Percentiles rank a stretch among this genome's conserved stretches.
These are phyloP conservation scores for Pasiphila rectangulata DNA, from an alignment of 2,888 invertebrate genomes.

Conservation along the genomic window DNA sequence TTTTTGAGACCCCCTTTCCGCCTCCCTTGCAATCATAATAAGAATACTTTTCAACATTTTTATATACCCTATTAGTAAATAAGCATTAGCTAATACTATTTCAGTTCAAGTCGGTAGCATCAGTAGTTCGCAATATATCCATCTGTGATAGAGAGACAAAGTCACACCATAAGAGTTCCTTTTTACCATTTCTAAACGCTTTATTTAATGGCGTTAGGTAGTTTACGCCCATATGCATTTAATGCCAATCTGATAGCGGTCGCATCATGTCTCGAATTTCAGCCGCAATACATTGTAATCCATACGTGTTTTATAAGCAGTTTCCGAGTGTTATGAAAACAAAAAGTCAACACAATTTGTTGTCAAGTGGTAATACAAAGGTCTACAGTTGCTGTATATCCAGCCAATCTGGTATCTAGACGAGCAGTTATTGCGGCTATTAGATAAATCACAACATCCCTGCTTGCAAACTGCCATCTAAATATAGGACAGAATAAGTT, in stretches of 20 bases:
- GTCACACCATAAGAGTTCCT: too few relatives aligned
- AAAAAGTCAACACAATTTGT: slow-evolving; percentile 16
- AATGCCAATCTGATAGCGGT: slow-evolving; percentile 45
- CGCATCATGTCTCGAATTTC: slow-evolving; percentile 46
- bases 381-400: neutral
- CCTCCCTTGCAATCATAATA: too few relatives aligned
- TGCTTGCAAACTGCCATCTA: slow-evolving; percentile 49
- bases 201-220: slow-evolving; percentile 31
- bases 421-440: slow-evolving; percentile 33
- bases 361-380: neutral
- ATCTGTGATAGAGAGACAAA: too few relatives aligned
- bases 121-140: too few relatives aligned
- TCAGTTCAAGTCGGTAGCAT: too few relatives aligned
- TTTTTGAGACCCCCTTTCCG: too few relatives aligned
- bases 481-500: slow-evolving; percentile 56
- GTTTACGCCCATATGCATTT: slow-evolving; percentile 39
- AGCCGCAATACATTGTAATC: slow-evolving; percentile 39
- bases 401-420: slow-evolving; percentile 20
- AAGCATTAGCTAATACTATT: too few relatives aligned
- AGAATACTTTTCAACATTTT: too few relatives aligned
- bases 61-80: too few relatives aligned
- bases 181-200: neutral
- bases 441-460: slow-evolving; percentile 55
- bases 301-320: slow-evolving; percentile 37
- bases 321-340: slow-evolving; percentile 27